Evolutionary conservation across 2,888 invertebrate genomes (phyloP), one percentile per base, ranked within the genome.

Genomic region (Labia minor): DNA sequence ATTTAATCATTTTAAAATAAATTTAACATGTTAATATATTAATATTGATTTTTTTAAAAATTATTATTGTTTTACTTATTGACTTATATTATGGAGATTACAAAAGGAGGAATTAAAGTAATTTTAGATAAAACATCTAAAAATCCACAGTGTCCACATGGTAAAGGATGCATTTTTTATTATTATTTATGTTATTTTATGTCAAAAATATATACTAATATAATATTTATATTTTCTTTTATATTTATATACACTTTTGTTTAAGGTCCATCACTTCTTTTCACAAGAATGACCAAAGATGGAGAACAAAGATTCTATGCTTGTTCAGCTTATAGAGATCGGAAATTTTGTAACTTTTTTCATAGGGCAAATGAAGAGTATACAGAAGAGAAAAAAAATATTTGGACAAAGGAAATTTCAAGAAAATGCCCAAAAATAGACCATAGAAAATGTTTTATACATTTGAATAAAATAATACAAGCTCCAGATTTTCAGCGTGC

Each of bases 321-420:
- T 0, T 95, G 95, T 77, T 86, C 95, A 0, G 89, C 92, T 0
- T 90, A 89, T 75, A 83, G 95, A 67, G 87, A 90, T 74, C 82
- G 87, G 69, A 89, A 89, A 74, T 82, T 86, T 10, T 95, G 95
- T 74, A 79, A 81, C 1, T 88, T 91, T 75, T 87, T 85, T 72
- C 81, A 87, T 21, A 78, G 78, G 74, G 79, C 80, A 68, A 79
- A 83, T 71, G 81, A 81, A 67, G 81, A 83, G 72, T 76, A 77
- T 1, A 73, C 74, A 14, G 74, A 77, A 66, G 68, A 72, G 4
- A 78, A 79, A 68, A 72, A 75, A 66, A 70, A 80, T 62, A 64
- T 67, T 3, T 84, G 84, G 83, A 74, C 80, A 65, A 77, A 80
- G 62, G 81, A 83, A 73, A 76, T 72, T 37, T 74, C 76, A 49